These are phyloP conservation scores for Poecilia gillii DNA, from an alignment of 2,797 vertebrate species.

Conservation along the genomic window DNA sequence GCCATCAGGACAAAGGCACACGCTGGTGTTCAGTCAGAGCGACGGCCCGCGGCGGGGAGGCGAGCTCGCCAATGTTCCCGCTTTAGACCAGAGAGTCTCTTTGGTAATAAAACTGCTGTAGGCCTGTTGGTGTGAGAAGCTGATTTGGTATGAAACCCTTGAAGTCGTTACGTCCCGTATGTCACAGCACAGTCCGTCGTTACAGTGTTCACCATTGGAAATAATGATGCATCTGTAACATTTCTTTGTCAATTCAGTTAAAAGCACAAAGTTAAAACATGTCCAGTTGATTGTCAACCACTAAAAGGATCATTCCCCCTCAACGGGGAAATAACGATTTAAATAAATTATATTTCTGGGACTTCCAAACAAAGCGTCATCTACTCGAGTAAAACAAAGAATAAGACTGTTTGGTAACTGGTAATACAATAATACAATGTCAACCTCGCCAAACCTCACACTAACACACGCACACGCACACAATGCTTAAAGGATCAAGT, in stretches of 20 bases:
- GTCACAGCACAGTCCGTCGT: constrained; percentile 51
- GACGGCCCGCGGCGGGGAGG: constrained; percentile 54
- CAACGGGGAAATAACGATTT: constrained; percentile 64
- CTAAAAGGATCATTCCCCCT: constrained; percentile 68
- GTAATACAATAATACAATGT: constrained; percentile 55
- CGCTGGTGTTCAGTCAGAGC: constrained; percentile 56
- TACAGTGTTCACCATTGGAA: constrained; percentile 68
- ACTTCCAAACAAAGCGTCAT: constrained; percentile 56
- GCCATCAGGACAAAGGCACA: constrained; percentile 72
- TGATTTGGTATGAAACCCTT: constrained; percentile 58
- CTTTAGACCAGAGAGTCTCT: constrained; percentile 57
- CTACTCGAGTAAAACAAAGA: constrained; percentile 53
- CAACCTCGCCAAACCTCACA: constrained; percentile 21
- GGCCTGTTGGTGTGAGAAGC: constrained; percentile 68
- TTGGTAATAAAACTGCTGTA: constrained; percentile 65
- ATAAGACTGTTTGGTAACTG: constrained; percentile 76
- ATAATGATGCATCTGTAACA: constrained; percentile 71
- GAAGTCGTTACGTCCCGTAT: constrained; percentile 24
- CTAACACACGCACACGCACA: constrained; percentile 36
- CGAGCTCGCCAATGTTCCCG: constrained; percentile 47
- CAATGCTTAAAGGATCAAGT: constrained; percentile 71
- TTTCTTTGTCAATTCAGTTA: constrained; percentile 52
- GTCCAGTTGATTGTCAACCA: constrained; percentile 88
- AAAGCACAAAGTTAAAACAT: constrained; percentile 59
- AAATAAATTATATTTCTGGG: constrained; percentile 72